Conservation (phyloP, 2,888 invertebrate species). For the Parnassius orleans region DNA sequence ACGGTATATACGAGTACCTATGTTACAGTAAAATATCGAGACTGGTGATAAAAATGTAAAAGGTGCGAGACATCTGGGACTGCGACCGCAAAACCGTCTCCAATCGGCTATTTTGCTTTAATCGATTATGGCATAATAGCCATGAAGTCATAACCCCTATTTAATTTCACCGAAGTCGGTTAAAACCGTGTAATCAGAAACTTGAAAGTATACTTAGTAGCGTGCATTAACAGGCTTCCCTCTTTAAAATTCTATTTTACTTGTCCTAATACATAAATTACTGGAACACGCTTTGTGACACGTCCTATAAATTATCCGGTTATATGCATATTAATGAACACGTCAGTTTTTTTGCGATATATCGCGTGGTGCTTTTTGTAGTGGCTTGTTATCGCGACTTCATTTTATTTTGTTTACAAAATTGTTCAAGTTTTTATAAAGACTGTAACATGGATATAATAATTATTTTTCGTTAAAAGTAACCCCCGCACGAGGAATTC, state of each 20-base stretch:
- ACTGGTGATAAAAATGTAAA: no score
- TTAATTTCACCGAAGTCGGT: no score
- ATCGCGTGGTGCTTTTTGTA: constrained; percentile 14
- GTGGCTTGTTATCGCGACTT: constrained; percentile 21
- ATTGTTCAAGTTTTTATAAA: constrained; percentile 20
- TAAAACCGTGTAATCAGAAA: constrained; percentile 1
- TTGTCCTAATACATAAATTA: constrained; percentile 32
- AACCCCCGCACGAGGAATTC: no score
- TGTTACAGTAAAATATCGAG: no score
- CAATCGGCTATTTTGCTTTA: no score
- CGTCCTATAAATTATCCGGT: constrained; percentile 33
- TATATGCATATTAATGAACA: constrained; percentile 35
- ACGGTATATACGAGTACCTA: no score
- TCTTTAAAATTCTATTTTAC: constrained; percentile 24
- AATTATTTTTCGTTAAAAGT: neutral
- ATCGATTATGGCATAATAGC: no score
- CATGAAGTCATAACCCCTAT: no score
- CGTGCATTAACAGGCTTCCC: constrained; percentile 5
- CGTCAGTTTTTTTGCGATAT: constrained; percentile 31
- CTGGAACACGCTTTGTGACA: constrained; percentile 29
- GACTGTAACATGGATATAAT: neutral
- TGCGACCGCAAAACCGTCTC: no score
- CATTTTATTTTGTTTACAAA: constrained; percentile 18
- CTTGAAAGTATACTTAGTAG: neutral
- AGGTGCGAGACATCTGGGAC: no score